These are phyloP conservation scores for Percina caprodes DNA, from an alignment of 2,113 vertebrate genomes.

Conservation along the genomic window DNA sequence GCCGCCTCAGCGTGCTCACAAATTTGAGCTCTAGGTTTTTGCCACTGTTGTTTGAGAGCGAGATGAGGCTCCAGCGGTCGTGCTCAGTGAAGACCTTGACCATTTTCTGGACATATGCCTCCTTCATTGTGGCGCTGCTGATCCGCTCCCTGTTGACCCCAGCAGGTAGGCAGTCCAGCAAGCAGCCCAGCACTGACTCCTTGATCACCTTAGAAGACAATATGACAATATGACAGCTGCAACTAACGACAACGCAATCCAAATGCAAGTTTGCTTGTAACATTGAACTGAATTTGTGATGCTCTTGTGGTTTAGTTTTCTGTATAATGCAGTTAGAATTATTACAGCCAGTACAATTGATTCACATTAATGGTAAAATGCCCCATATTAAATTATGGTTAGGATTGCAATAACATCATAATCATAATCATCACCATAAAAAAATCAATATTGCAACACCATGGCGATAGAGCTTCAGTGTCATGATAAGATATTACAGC, in stretches of 20 bases:
- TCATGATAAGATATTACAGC: background rate
- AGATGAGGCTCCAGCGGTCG: constrained; percentile 98
- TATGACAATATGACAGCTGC: constrained; percentile 52
- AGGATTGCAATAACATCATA: constrained; percentile 18
- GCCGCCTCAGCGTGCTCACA: constrained; percentile 90
- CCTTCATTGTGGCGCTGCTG: constrained; percentile 92
- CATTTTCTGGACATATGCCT: constrained; percentile 98
- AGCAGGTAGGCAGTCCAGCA: constrained; percentile 92
- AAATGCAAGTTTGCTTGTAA: constrained; percentile 14
- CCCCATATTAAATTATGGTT: constrained; percentile 22
- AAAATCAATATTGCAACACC: constrained; percentile 17
- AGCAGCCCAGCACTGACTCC: constrained; percentile 91
- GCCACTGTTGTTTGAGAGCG: constrained; percentile 95
- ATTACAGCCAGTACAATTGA: constrained; percentile 13
- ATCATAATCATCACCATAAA: constrained; percentile 17
- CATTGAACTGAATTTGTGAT: constrained; percentile 8
- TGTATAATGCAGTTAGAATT: constrained; percentile 12
- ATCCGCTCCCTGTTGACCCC: constrained; percentile 95
- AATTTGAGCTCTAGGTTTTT: constrained; percentile 98
- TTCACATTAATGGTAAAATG: constrained; percentile 10
- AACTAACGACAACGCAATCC: constrained; percentile 40
- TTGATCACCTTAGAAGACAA: constrained; percentile 90
- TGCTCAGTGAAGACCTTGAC: constrained; percentile 93
- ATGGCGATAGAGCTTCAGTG: background rate
- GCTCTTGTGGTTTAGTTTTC: constrained; percentile 9